A percentile compares a stretch with the other conserved stretches of the same genome.
phyloP scores from a whole-genome alignment of 1,140 invertebrate genomes.

The Drosophila littoralis region DNA sequence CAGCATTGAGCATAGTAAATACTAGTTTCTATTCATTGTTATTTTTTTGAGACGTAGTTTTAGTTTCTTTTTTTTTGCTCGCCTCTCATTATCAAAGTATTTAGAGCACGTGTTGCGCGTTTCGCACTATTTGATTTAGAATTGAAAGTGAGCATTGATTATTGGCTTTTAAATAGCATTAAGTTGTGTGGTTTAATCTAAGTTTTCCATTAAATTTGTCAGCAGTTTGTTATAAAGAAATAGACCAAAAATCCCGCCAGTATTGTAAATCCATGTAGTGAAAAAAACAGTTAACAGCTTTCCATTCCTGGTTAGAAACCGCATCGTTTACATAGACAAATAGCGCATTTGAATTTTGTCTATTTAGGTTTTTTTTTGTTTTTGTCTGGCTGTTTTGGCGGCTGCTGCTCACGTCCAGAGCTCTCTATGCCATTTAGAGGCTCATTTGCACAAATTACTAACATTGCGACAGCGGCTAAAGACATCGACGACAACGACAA shows the following conservation, averaged over 20 bases:
- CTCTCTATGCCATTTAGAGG: conserved; percentile 70
- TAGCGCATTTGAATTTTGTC: conserved; percentile 66
- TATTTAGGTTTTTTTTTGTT: conserved; percentile 31
- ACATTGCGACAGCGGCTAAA: conserved; percentile 69
- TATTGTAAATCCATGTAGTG: too few relatives aligned
- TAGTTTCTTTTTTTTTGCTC: conserved; percentile 7
- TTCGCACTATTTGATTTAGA: conserved; percentile 10
- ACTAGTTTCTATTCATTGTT: conserved; percentile 44
- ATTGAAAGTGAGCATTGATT: neutral
- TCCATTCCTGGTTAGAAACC: conserved; percentile 52
- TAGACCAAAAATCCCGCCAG: too few relatives aligned
- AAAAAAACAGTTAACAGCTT: conserved; percentile 62
- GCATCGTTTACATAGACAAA: conserved; percentile 63
- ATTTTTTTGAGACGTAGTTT: conserved; percentile 57
- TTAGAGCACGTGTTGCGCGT: conserved; percentile 56
- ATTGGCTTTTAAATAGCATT: neutral
- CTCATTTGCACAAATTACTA: conserved; percentile 81
- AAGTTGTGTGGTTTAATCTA: neutral
- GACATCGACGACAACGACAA: conserved; percentile 43
- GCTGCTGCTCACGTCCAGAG: conserved; percentile 36
- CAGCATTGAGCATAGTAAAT: conserved; percentile 57
- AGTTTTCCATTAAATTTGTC: neutral
- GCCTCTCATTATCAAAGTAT: conserved; percentile 1
- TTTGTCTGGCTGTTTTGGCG: neutral
- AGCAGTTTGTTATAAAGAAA: neutral